Percentiles rank a stretch among this genome's conserved stretches.
phyloP scores from a whole-genome alignment of 2,113 vertebrate species.

The Larimichthys polyactis region DNA sequence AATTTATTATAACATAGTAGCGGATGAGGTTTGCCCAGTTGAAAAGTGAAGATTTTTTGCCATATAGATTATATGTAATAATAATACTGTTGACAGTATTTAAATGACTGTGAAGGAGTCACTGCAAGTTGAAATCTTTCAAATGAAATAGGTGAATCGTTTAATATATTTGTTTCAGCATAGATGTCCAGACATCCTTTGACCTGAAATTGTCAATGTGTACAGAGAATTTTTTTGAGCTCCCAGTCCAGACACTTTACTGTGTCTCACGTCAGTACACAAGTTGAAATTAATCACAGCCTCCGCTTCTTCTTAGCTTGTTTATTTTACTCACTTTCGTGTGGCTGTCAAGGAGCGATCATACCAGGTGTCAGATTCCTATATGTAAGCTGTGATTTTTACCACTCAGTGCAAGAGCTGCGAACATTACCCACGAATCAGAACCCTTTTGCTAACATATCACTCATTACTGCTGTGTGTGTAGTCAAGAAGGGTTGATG shows the following conservation, averaged over 20 bases:
- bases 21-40: background rate
- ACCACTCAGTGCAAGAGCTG: constrained; percentile 24
- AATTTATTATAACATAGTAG: too few relatives aligned
- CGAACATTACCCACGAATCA: background rate
- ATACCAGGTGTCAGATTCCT: constrained; percentile 20
- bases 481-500: background rate
- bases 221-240: background rate
- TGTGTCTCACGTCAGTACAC: background rate
- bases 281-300: background rate
- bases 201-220: background rate
- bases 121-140: too few relatives aligned
- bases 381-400: constrained; percentile 35
- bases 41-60: too few relatives aligned
- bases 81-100: background rate
- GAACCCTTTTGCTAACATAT: background rate
- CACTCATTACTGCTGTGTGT: background rate
- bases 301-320: background rate
- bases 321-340: background rate
- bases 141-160: too few relatives aligned
- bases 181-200: background rate
- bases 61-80: too few relatives aligned
- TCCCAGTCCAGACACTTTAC: background rate
- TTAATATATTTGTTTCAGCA: background rate
- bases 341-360: background rate
- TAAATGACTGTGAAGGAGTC: background rate